A percentile compares a stretch with the other conserved stretches of the same genome.
Conservation (phyloP, 2,797 vertebrate genomes). For the Glossophaga mutica region DNA sequence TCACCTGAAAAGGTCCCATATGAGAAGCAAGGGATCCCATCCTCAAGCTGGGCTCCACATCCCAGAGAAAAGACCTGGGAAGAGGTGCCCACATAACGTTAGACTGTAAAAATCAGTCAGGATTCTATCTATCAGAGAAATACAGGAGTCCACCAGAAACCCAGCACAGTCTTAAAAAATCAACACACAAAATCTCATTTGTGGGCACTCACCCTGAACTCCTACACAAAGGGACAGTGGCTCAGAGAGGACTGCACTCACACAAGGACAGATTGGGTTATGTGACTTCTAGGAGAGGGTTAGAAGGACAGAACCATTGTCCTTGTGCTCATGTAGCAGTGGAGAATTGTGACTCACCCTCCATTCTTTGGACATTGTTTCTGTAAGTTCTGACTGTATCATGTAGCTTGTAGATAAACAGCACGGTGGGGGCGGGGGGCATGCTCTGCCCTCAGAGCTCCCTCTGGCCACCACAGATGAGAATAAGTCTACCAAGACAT, state of each 20-base stretch:
- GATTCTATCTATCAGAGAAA: not conserved
- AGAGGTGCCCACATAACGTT: not conserved
- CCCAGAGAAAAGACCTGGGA: not conserved
- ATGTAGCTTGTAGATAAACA: too few relatives aligned
- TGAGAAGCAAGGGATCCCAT: not conserved
- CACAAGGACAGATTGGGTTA: not conserved
- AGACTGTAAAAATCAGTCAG: too few relatives aligned
- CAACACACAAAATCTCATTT: not conserved
- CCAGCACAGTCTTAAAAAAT: not conserved
- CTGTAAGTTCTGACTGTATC: too few relatives aligned
- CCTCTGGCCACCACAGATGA: too few relatives aligned
- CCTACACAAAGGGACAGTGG: not conserved
- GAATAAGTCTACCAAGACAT: too few relatives aligned
- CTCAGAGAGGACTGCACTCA: not conserved
- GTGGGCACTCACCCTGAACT: not conserved
- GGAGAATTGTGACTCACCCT: too few relatives aligned
- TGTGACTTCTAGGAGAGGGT: not conserved
- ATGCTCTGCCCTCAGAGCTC: too few relatives aligned
- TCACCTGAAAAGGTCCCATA: not conserved
- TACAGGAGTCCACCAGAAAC: not conserved
- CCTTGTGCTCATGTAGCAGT: not conserved
- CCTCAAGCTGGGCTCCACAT: not conserved
- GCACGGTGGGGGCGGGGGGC: too few relatives aligned
- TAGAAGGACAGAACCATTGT: not conserved
- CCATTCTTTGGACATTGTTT: too few relatives aligned